Evolutionary conservation across 2,797 vertebrate genomes (phyloP).

Genomic region (Enteromius anoplus): DNA sequence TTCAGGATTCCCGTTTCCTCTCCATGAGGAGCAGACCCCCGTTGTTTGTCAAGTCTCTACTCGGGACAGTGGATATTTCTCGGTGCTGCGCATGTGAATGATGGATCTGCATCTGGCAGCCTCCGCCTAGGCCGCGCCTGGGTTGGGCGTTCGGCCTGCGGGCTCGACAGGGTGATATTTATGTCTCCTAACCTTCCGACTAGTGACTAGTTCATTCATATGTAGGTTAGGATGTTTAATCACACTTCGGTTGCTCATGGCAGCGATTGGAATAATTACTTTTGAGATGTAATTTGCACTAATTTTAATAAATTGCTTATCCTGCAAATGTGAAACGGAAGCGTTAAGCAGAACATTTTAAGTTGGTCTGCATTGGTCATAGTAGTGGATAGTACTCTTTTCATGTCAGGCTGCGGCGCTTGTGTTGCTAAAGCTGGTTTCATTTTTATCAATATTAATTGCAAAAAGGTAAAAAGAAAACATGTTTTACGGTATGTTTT

Average conservation of each 20-base stretch:
- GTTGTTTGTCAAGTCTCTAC: conserved; percentile 37
- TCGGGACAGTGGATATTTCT: conserved; percentile 17
- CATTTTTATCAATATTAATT: not conserved
- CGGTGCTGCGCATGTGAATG: conserved; percentile 4
- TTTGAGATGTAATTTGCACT: not conserved
- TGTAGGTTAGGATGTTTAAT: conserved; percentile 19
- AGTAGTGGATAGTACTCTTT: not conserved
- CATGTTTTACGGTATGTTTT: not conserved
- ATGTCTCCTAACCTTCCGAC: conserved; percentile 36
- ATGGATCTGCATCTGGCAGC: conserved; percentile 46
- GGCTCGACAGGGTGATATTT: conserved; percentile 44
- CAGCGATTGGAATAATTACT: conserved; percentile 20
- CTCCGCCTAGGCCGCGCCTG: conserved; percentile 24
- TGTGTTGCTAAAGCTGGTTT: not conserved
- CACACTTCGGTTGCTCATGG: conserved; percentile 7
- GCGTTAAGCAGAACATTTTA: not conserved
- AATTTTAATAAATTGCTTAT: conserved; percentile 6
- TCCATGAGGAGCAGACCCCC: conserved; percentile 24
- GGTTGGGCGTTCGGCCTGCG: conserved; percentile 11
- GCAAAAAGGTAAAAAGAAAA: not conserved
- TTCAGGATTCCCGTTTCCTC: conserved; percentile 3
- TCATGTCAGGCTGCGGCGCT: not conserved
- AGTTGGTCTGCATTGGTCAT: not conserved
- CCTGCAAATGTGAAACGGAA: not conserved
- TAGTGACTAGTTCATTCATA: conserved; percentile 37